Base-by-base conservation (phyloP, 2,797 vertebrate genomes). In the Hemitrygon akajei region DNA sequence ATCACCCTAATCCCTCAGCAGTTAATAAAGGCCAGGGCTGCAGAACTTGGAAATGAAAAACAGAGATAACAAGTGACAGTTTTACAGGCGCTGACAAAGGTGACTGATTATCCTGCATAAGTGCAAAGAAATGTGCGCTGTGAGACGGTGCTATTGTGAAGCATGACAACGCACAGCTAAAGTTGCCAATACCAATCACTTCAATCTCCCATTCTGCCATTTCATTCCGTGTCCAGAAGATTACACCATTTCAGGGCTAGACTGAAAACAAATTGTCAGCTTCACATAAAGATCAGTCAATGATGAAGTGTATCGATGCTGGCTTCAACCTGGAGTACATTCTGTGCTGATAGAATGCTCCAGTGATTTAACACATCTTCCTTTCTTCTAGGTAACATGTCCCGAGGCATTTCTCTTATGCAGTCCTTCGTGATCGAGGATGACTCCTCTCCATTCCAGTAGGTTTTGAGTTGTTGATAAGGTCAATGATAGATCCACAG, bases 41-140 rank as follows among this genome's bases (percentile, higher is more conserved):
- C 75, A 40, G 27, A 56, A 75, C 71, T 47, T 47, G 66, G 69
- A 75, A 93, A 75, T 75, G 91, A 93, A 93, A 93, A 47, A 76
- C 47, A 30, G 37, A 58, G 91, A 76, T 93, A 93, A 93, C 71
- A 14, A 93, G 91, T 93, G 91, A 93, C 91, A 93, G 71, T 76
- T 93, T 76, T 93, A 93, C 37, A 93, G 71, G 47, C 73, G 56
- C 40, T 75, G 71, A 93, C 30, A 93, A 93, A 76, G 11, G 37
- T 93, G 91, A 76, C 91, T 76, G 71, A 93, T 93, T 37, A 91
- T 12, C 63, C 37, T 27, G 71, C 69, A 27, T 73, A 47, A 75
- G 27, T 22, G 2, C 12, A 93, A 76, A 30, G 1, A 76, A 93
- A 30, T 93, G 27, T 93, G 7, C 16, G 12, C 22, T 27, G 40